These are phyloP conservation scores for Nothocercus nigrocapillus DNA, from an alignment of 2,113 vertebrate species.

Conservation along the genomic window DNA sequence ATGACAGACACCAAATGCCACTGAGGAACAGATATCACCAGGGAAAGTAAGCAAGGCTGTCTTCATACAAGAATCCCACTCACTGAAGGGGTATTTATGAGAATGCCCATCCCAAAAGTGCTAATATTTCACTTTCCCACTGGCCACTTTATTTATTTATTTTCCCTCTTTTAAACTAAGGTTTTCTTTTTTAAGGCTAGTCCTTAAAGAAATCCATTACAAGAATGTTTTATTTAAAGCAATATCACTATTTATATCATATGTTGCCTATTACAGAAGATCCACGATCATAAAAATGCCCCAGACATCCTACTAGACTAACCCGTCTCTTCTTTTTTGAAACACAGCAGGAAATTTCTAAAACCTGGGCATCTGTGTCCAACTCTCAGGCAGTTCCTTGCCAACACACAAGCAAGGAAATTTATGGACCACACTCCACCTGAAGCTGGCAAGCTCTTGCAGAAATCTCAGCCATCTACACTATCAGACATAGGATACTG, in stretches of 20 bases:
- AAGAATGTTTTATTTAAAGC: background rate
- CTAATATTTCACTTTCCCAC: background rate
- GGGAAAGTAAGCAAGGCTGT: background rate
- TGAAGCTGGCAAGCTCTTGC: background rate
- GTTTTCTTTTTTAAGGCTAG: background rate
- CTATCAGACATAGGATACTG: background rate
- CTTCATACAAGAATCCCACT: too few species aligned
- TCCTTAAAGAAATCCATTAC: background rate
- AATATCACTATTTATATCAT: background rate
- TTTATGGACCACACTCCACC: background rate
- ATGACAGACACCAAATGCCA: background rate
- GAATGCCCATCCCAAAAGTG: background rate
- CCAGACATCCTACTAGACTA: background rate
- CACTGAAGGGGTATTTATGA: background rate
- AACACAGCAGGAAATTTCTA: background rate
- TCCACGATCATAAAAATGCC: background rate
- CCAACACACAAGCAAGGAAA: background rate
- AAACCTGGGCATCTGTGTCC: background rate
- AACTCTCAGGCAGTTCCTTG: background rate
- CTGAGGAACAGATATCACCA: fast-evolving
- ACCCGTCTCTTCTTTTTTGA: background rate
- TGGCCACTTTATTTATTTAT: too few species aligned
- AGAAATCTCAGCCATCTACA: background rate
- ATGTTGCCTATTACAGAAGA: background rate
- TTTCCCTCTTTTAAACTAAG: too few species aligned